Evolutionary conservation across 2,888 invertebrate species (phyloP).

Genomic region (Lithodes maja): DNA sequence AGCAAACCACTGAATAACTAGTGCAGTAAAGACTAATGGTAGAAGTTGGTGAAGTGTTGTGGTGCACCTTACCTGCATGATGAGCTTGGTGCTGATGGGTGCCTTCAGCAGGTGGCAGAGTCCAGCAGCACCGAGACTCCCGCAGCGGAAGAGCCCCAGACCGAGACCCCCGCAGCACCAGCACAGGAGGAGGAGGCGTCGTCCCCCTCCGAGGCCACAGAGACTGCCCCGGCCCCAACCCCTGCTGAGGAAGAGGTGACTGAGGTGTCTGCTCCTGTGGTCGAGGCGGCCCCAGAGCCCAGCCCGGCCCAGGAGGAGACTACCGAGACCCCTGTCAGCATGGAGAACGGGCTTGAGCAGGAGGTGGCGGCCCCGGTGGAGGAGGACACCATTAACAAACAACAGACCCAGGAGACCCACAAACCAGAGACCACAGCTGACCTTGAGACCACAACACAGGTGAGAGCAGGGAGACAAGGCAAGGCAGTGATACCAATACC

Average conservation of each 20-base stretch:
- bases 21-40: slow-evolving; percentile 18
- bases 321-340: not conserved
- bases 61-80: not conserved
- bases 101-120: slow-evolving; percentile 65
- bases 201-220: slow-evolving; percentile 8
- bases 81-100: slow-evolving; percentile 62
- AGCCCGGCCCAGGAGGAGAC: slow-evolving; percentile 30
- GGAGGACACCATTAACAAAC: slow-evolving; percentile 16
- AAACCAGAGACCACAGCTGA: slow-evolving; percentile 53
- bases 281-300: slow-evolving; percentile 41
- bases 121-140: slow-evolving; percentile 47
- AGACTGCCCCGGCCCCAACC: slow-evolving; percentile 27
- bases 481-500: too few relatives aligned
- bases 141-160: slow-evolving; percentile 51
- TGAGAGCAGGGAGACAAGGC: slow-evolving; percentile 16
- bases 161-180: slow-evolving; percentile 15
- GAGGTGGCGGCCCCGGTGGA: slow-evolving; percentile 4
- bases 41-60: slow-evolving; percentile 8
- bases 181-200: slow-evolving; percentile 8
- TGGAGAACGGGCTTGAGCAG: not conserved
- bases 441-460: slow-evolving; percentile 58
- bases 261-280: slow-evolving; percentile 40
- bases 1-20: not conserved
- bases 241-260: slow-evolving; percentile 33
- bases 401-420: slow-evolving; percentile 45